Conservation (phyloP, 2,888 invertebrate genomes). For the Lycophotia porphyrea region DNA sequence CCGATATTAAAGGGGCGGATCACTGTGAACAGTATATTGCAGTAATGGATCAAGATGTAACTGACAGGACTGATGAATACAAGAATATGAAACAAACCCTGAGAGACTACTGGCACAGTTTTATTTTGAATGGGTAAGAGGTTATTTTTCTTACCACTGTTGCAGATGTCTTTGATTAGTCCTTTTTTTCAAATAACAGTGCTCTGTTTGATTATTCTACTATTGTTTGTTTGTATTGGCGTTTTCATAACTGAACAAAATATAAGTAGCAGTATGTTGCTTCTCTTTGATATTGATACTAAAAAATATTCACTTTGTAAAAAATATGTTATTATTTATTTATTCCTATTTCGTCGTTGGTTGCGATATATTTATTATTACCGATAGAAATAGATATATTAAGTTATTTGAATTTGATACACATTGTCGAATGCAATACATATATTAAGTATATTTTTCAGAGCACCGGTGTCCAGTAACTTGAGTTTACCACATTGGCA, state of each 20-base stretch:
- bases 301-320: neutral
- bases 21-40: conserved; percentile 70
- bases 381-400: neutral
- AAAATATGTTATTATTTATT: neutral
- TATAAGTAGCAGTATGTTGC: conserved; percentile 5
- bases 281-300: neutral
- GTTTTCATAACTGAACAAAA: neutral
- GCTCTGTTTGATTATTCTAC: neutral
- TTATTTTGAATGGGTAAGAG: conserved; percentile 69
- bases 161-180: neutral
- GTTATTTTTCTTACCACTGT: neutral
- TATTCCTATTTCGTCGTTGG: neutral
- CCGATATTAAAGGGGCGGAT: conserved; percentile 67
- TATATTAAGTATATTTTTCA: conserved; percentile 37
- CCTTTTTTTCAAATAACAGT: neutral
- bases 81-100: conserved; percentile 55
- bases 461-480: conserved; percentile 67
- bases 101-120: conserved; percentile 66
- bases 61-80: conserved; percentile 54
- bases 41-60: conserved; percentile 53
- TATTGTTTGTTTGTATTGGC: neutral
- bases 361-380: neutral
- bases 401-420: neutral
- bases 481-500: conserved; percentile 68
- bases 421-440: neutral